Evolutionary conservation across 2,797 vertebrate genomes (phyloP).

Genomic region (Acestrorhynchus altus): DNA sequence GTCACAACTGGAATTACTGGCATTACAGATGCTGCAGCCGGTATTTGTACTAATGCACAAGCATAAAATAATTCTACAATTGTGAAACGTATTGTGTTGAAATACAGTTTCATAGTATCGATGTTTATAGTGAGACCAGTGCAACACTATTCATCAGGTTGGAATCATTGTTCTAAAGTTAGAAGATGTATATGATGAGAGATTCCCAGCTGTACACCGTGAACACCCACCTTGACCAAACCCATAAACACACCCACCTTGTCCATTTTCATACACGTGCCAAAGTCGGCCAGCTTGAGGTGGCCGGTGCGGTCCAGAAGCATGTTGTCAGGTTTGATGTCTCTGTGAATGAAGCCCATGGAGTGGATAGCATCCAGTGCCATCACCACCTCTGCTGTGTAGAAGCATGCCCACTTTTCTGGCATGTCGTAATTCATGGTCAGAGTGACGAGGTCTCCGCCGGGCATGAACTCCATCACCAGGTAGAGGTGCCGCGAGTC

Average conservation of each 20-base stretch:
- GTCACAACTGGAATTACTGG: too few relatives aligned
- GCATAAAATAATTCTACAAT: too few relatives aligned
- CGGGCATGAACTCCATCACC: slow-evolving; percentile 99
- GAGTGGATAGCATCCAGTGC: slow-evolving; percentile 96
- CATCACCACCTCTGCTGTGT: slow-evolving; percentile 94
- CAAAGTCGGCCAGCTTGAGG: slow-evolving; percentile 96
- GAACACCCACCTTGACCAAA: background rate
- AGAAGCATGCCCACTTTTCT: slow-evolving; percentile 96
- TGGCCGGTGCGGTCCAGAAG: slow-evolving; percentile 92
- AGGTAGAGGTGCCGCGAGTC: slow-evolving; percentile 93
- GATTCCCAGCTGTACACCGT: too few relatives aligned
- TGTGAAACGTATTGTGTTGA: too few relatives aligned
- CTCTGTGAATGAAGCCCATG: slow-evolving; percentile 96
- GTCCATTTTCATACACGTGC: slow-evolving; percentile 99
- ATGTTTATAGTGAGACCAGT: too few relatives aligned
- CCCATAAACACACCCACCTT: slow-evolving; percentile 74
- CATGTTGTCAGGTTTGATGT: slow-evolving; percentile 98
- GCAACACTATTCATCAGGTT: too few relatives aligned
- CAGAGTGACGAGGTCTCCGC: slow-evolving; percentile 95
- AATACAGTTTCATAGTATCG: too few relatives aligned
- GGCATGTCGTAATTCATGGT: slow-evolving; percentile 98
- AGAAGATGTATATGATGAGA: too few relatives aligned
- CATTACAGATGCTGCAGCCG: too few relatives aligned
- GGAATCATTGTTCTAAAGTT: too few relatives aligned
- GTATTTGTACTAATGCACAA: too few relatives aligned